Conservation (phyloP, 2,113 vertebrate species). For the Centropus bengalensis region DNA sequence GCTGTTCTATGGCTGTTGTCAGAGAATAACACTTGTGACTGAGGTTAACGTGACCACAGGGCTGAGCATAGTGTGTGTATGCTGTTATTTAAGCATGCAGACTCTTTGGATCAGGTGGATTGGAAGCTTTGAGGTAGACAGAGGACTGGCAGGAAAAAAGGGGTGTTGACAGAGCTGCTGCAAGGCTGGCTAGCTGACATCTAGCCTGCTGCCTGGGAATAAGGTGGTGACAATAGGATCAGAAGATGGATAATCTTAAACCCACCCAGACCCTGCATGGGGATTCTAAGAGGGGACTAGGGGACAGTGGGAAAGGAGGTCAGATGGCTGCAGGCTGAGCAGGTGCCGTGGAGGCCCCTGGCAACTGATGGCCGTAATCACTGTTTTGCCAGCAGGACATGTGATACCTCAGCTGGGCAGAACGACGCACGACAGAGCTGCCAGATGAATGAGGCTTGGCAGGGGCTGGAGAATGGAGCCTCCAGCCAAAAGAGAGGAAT, state of each 20-base stretch:
- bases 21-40: neutral
- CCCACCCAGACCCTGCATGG: neutral
- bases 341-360: neutral
- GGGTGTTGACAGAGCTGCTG: neutral
- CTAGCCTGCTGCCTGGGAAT: neutral
- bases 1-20: neutral
- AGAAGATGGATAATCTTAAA: neutral
- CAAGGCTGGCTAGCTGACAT: rapidly evolving
- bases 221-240: neutral
- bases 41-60: neutral
- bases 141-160: neutral
- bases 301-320: neutral
- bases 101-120: neutral
- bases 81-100: neutral
- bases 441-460: constrained; percentile 39
- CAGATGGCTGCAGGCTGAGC: constrained; percentile 31
- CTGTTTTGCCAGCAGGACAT: neutral
- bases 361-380: neutral
- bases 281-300: neutral
- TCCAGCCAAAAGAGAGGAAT: neutral
- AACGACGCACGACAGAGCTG: neutral
- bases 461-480: constrained; percentile 16
- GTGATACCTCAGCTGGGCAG: neutral
- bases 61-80: neutral
- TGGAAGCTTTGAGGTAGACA: neutral